A percentile compares a stretch with the other conserved stretches of the same genome.
phyloP scores from a whole-genome alignment of 2,888 invertebrate genomes.

The Gymnoscelis rufifasciata region DNA sequence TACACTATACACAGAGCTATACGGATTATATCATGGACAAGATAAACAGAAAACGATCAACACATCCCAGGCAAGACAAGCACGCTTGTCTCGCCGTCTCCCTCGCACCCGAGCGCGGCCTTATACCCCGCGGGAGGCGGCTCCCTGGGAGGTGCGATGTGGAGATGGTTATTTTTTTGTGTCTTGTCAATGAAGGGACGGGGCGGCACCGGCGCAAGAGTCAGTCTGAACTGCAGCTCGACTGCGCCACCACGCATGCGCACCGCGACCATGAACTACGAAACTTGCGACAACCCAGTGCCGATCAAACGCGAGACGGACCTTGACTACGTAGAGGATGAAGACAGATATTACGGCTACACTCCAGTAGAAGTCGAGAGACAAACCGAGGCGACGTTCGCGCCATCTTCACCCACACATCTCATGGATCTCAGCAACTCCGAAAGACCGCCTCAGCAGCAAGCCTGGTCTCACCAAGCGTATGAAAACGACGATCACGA shows the following conservation, averaged over 20 bases:
- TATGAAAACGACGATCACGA: conserved; percentile 55
- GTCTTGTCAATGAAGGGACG: conserved; percentile 76
- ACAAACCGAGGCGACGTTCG: conserved; percentile 49
- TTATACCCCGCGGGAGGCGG: conserved; percentile 52
- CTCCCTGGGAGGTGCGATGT: conserved; percentile 52
- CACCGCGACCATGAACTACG: conserved; percentile 60
- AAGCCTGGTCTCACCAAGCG: conserved; percentile 51
- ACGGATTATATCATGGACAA: conserved; percentile 56
- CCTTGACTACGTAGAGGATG: conserved; percentile 60
- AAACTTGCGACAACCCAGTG: conserved; percentile 55
- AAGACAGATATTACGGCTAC: conserved; percentile 63
- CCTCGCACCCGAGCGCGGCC: conserved; percentile 38
- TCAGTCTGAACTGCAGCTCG: conserved; percentile 53
- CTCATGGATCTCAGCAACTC: conserved; percentile 72
- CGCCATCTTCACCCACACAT: conserved; percentile 60
- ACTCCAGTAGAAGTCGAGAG: conserved; percentile 57
- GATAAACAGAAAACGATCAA: conserved; percentile 66
- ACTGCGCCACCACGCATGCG: conserved; percentile 52
- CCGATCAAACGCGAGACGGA: conserved; percentile 67
- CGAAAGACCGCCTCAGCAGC: conserved; percentile 50
- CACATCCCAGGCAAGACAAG: conserved; percentile 34
- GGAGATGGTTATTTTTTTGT: conserved; percentile 73
- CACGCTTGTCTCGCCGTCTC: conserved; percentile 39
- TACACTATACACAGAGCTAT: conserved; percentile 54
- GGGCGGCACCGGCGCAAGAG: conserved; percentile 59